phyloP scores from a whole-genome alignment of 2,888 invertebrate species.

The Cremastobaeus sp. region DNA sequence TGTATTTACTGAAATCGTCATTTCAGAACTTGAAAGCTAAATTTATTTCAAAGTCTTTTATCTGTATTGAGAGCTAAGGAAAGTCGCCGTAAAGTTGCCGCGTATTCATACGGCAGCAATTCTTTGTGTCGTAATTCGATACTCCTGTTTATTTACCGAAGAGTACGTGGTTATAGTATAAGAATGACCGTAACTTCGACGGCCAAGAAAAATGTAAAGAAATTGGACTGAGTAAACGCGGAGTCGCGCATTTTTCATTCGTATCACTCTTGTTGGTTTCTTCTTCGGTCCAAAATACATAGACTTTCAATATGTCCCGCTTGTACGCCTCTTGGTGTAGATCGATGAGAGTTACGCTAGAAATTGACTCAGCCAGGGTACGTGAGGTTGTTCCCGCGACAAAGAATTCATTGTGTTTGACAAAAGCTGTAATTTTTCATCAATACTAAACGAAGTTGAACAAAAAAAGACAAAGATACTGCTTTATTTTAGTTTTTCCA shows the following conservation, averaged over 20 bases:
- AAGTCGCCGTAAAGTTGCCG: conserved; percentile 17
- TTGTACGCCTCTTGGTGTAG: conserved; percentile 27
- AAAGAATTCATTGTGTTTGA: conserved; percentile 64
- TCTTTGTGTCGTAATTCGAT: conserved; percentile 45
- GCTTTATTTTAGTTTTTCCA: no score
- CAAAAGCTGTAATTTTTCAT: conserved; percentile 65
- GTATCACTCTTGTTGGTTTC: conserved; percentile 16
- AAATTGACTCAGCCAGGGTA: conserved; percentile 40
- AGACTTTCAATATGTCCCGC: conserved; percentile 42
- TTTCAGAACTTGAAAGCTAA: conserved; percentile 1
- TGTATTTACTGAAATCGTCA: conserved; percentile 3
- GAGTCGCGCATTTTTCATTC: conserved; percentile 42
- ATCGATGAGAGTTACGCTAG: conserved; percentile 41
- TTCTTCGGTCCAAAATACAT: conserved; percentile 28
- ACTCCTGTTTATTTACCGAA: conserved; percentile 52
- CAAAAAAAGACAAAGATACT: no score
- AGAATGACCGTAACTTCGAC: conserved; percentile 52
- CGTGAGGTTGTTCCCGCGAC: conserved; percentile 56
- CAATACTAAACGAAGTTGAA: conserved; percentile 41
- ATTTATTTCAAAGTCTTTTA: conserved; percentile 28
- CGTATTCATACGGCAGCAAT: conserved; percentile 33
- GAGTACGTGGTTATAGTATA: conserved; percentile 50
- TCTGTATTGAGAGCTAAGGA: conserved; percentile 6
- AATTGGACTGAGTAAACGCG: conserved; percentile 49
- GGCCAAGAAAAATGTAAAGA: conserved; percentile 31